phyloP scores from a whole-genome alignment of 2,888 invertebrate genomes.

The Bellardia bayeri region DNA sequence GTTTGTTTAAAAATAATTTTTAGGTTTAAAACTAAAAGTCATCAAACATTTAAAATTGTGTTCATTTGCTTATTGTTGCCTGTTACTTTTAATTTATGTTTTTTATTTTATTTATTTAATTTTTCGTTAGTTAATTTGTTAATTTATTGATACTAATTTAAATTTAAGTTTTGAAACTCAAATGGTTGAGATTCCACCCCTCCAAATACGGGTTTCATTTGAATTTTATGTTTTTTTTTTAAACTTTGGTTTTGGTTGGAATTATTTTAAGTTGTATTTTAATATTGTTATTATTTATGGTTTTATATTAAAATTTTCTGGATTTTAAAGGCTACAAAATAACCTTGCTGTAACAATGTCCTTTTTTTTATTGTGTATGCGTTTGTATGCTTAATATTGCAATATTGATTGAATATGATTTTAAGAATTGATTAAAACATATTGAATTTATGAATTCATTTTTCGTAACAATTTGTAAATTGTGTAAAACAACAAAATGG shows the following conservation, averaged over 20 bases:
- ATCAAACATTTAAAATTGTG: too few relatives aligned
- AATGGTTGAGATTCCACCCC: background rate
- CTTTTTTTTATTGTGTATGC: background rate
- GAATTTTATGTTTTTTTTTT: background rate
- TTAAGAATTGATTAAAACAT: constrained; percentile 19
- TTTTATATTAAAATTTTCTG: background rate
- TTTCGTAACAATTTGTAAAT: constrained; percentile 7
- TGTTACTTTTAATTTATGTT: background rate
- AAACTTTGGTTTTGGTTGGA: background rate
- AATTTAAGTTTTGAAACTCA: constrained; percentile 13
- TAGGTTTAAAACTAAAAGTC: too few relatives aligned
- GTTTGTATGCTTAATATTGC: background rate
- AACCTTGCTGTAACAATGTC: background rate
- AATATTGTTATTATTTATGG: background rate
- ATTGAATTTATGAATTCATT: constrained; percentile 6
- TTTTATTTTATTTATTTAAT: background rate
- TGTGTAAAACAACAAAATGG: background rate
- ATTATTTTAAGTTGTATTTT: constrained; percentile 1
- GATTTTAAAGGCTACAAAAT: background rate
- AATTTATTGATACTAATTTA: constrained; percentile 18
- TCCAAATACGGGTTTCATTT: background rate
- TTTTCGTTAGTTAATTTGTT: background rate
- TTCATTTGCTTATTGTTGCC: background rate
- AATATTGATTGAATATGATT: constrained; percentile 14
- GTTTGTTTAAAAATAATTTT: too few relatives aligned